phyloP scores from a whole-genome alignment of 1,140 invertebrate genomes.

The Drosophila kepulauana region DNA sequence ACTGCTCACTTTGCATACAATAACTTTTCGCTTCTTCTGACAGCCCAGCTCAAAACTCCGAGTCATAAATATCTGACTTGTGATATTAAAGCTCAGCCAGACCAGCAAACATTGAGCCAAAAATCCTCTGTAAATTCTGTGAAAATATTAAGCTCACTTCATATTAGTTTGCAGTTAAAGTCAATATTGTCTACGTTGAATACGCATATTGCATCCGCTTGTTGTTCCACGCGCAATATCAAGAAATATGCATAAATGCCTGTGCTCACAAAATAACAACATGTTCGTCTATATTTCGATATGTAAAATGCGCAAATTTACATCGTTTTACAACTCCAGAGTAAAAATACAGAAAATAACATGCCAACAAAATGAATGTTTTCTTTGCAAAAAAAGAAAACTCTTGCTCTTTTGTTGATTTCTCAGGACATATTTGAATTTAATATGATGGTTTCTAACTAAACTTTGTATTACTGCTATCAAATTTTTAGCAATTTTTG shows the following conservation, averaged over 20 bases:
- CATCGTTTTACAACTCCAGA: not conserved
- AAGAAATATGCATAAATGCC: not conserved
- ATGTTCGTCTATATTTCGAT: not conserved
- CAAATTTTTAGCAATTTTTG: no score
- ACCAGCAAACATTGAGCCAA: not conserved
- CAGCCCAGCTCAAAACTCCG: slow-evolving; percentile 5
- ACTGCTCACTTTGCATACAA: not conserved
- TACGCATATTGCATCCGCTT: slow-evolving; percentile 1
- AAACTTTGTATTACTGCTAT: no score
- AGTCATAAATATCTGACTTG: slow-evolving; percentile 49
- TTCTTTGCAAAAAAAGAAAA: no score
- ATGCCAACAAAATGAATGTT: no score
- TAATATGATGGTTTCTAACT: no score
- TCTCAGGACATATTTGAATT: no score
- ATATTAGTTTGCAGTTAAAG: slow-evolving; percentile 1
- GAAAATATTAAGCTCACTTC: not conserved
- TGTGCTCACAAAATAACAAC: not conserved
- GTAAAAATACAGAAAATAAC: no score
- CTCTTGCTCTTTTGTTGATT: no score
- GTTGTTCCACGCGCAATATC: not conserved
- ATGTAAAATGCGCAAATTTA: slow-evolving; percentile 1
- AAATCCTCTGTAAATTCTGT: not conserved
- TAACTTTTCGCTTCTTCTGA: slow-evolving; percentile 5
- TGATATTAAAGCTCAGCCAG: slow-evolving; percentile 4
- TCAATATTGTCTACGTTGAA: not conserved